phyloP scores from a whole-genome alignment of 2,888 invertebrate genomes.

The Rotaria socialis region DNA sequence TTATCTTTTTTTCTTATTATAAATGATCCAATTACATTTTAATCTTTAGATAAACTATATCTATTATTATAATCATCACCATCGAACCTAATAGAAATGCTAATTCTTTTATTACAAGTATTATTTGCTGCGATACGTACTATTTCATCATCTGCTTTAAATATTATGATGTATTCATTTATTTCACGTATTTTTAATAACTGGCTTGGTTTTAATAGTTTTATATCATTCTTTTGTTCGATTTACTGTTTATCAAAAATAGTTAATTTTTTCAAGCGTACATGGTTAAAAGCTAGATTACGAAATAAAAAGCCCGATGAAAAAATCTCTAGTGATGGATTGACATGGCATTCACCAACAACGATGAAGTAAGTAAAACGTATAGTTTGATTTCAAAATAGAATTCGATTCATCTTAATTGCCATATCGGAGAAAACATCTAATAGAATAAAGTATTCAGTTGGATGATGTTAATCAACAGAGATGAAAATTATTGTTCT shows the following conservation, averaged over 20 bases:
- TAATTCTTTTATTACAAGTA: background rate
- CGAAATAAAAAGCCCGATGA: background rate
- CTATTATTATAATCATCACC: no score
- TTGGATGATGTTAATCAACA: no score
- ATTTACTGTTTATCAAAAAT: background rate
- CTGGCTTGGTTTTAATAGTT: background rate
- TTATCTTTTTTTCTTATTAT: background rate
- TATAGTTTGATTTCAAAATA: no score
- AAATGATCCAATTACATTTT: background rate
- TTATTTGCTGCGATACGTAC: slow-evolving; percentile 12
- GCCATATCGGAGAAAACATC: no score
- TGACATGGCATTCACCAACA: background rate
- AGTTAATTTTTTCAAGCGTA: background rate
- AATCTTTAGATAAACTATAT: background rate
- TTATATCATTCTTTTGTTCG: background rate
- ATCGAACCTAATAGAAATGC: background rate
- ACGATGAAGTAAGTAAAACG: background rate
- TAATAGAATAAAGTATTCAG: no score
- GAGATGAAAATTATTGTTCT: no score
- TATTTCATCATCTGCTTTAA: background rate
- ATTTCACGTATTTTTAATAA: background rate
- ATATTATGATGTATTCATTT: background rate
- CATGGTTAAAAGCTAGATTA: background rate
- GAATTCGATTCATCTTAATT: no score
- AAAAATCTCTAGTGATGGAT: background rate